A percentile compares a stretch with the other conserved stretches of the same genome.
Evolutionary conservation across 2,888 invertebrate genomes (phyloP).

Genomic region (Parnassius apollo): DNA sequence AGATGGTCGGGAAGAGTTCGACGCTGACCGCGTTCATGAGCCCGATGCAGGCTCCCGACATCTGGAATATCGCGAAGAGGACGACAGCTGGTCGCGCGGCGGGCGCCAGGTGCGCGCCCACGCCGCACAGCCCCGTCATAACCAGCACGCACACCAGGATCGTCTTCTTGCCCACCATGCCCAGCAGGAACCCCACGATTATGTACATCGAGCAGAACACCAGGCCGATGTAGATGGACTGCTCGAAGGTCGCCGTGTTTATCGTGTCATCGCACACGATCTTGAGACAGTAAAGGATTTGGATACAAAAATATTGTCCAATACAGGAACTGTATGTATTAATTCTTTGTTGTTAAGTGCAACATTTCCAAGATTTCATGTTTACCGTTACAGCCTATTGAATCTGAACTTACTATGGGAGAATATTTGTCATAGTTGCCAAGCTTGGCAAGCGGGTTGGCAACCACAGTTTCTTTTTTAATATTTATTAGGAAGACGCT

Average conservation of each 20-base stretch:
- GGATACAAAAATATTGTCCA: no score
- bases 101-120: constrained; percentile 81
- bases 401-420: no score
- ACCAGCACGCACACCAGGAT: constrained; percentile 74
- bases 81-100: constrained; percentile 81
- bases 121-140: constrained; percentile 79
- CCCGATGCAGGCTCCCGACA: constrained; percentile 80
- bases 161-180: constrained; percentile 76
- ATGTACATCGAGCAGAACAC: constrained; percentile 84
- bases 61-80: constrained; percentile 78
- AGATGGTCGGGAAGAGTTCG: constrained; percentile 81
- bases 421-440: no score
- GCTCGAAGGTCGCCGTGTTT: constrained; percentile 83
- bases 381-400: no score
- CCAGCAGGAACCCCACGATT: constrained; percentile 82
- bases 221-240: constrained; percentile 84
- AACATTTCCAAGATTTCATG: no score
- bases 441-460: no score
- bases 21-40: constrained; percentile 81
- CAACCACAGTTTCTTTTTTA: no score
- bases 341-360: no score
- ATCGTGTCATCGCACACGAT: constrained; percentile 75
- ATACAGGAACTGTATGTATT: no score
- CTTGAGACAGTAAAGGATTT: constrained; percentile 29
- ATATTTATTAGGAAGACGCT: no score